A percentile compares a stretch with the other conserved stretches of the same genome.
Conservation (phyloP, 2,113 vertebrate species). For the Oriolus oriolus region DNA sequence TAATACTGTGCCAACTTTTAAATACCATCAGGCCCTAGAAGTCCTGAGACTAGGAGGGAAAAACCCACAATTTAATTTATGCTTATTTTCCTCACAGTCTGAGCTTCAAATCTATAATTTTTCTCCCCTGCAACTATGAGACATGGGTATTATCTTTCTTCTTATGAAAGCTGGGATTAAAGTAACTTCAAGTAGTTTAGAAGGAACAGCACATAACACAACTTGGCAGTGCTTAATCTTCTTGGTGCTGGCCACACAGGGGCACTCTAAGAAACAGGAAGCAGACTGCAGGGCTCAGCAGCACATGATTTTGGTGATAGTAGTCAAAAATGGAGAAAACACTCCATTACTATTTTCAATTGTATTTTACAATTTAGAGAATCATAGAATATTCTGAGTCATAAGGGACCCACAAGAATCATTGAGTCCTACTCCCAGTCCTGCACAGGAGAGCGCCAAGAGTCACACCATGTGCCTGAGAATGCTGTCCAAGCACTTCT, state of each 20-base stretch:
- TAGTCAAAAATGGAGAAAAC: not conserved
- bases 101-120: not conserved
- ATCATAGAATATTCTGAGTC: not conserved
- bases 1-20: not conserved
- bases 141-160: not conserved
- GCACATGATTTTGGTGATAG: not conserved
- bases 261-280: not conserved
- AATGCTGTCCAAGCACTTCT: rapidly evolving
- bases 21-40: not conserved
- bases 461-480: not conserved
- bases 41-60: not conserved
- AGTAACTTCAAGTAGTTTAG: not conserved
- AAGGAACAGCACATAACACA: not conserved
- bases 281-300: not conserved
- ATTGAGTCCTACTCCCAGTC: not conserved
- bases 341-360: not conserved
- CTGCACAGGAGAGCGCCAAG: not conserved
- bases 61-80: not conserved
- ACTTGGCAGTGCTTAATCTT: not conserved
- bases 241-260: not conserved
- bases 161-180: not conserved
- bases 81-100: not conserved
- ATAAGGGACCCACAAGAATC: not conserved
- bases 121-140: not conserved
- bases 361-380: not conserved